phyloP scores from a whole-genome alignment of 1,140 invertebrate genomes.

The Papilio aristodemus region DNA sequence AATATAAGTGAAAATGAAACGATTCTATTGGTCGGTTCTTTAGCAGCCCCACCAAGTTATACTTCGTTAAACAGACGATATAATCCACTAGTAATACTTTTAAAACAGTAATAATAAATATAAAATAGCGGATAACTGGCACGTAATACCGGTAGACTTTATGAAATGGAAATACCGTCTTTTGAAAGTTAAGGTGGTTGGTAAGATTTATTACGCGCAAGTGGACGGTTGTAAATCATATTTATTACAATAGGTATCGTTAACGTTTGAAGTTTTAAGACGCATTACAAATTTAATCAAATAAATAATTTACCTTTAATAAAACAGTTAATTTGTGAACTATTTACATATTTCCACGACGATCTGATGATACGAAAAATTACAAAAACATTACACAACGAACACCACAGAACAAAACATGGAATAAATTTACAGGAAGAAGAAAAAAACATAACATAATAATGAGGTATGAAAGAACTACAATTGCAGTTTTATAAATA shows the following conservation, averaged over 20 bases:
- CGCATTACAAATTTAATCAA: neutral
- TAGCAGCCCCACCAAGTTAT: neutral
- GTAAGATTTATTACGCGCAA: neutral
- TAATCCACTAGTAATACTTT: neutral
- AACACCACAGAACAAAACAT: no score
- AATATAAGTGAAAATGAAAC: conserved; percentile 17
- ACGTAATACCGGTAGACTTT: conserved; percentile 14
- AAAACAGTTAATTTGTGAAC: neutral
- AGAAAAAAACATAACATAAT: neutral
- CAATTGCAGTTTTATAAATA: neutral
- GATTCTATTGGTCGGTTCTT: conserved; percentile 9
- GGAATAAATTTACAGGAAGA: no score
- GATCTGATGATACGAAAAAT: no score
- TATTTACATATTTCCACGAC: no score
- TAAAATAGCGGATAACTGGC: neutral
- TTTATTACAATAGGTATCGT: conserved; percentile 26
- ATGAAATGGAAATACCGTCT: conserved; percentile 10
- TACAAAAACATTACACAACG: no score
- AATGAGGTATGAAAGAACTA: neutral
- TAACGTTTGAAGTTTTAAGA: conserved; percentile 21
- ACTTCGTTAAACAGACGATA: neutral
- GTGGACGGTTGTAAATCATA: conserved; percentile 11
- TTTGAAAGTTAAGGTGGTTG: neutral
- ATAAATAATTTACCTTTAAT: conserved; percentile 2
- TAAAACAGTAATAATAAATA: neutral